These are phyloP conservation scores for Theropithecus gelada DNA, from an alignment of 2,113 vertebrate genomes.

Conservation along the genomic window DNA sequence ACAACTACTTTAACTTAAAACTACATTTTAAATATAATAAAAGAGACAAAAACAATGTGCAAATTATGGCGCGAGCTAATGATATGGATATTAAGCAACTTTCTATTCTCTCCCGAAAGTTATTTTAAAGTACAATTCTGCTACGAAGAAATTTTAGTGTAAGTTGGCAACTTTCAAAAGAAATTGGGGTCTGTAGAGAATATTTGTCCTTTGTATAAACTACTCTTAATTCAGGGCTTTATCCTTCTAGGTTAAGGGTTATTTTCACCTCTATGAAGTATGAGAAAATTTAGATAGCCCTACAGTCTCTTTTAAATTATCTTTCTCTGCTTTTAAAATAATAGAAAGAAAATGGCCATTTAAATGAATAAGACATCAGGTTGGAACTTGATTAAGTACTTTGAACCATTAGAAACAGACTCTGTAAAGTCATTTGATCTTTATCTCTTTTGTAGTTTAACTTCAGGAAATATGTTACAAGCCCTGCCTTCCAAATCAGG, in stretches of 20 bases:
- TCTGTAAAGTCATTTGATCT: background rate
- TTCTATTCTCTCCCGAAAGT: background rate
- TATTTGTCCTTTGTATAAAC: slow-evolving; percentile 59
- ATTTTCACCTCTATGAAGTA: slow-evolving; percentile 62
- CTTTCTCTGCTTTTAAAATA: slow-evolving; percentile 56
- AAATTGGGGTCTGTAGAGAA: slow-evolving; percentile 73
- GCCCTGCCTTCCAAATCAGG: background rate
- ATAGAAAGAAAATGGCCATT: slow-evolving; percentile 25
- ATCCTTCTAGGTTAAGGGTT: slow-evolving; percentile 69
- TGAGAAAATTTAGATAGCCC: slow-evolving; percentile 52
- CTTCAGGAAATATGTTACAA: slow-evolving; percentile 22
- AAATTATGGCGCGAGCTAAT: background rate
- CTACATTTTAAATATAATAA: background rate
- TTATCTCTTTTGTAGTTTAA: slow-evolving; percentile 24
- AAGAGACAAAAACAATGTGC: background rate
- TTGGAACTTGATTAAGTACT: slow-evolving; percentile 20
- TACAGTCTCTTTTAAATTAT: slow-evolving; percentile 65
- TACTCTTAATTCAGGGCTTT: slow-evolving; percentile 69
- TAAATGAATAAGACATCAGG: background rate
- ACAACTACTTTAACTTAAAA: slow-evolving; percentile 2
- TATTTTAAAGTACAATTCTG: background rate
- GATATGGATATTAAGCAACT: background rate
- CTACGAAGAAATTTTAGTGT: slow-evolving; percentile 46
- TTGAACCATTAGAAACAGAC: slow-evolving; percentile 39
- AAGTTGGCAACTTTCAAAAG: slow-evolving; percentile 57